A percentile compares a stretch with the other conserved stretches of the same genome.
These are phyloP conservation scores for Lanistes nyassanus DNA, from an alignment of 1,140 invertebrate genomes.

Conservation along the genomic window DNA sequence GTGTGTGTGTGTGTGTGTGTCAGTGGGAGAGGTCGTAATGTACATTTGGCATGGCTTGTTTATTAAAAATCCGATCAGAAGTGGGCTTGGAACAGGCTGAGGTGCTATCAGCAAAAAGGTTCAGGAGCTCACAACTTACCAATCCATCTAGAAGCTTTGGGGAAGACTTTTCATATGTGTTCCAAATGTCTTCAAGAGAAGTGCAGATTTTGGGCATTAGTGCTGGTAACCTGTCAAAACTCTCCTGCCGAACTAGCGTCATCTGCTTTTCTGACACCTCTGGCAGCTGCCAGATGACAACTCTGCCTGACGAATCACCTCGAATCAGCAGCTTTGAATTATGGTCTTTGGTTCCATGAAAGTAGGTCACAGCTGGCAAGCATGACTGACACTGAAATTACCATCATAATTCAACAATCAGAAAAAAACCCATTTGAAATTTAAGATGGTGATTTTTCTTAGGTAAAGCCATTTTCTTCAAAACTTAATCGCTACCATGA, in stretches of 20 bases:
- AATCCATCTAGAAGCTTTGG: slow-evolving; percentile 92
- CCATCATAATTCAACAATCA: too few relatives aligned
- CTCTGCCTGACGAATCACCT: slow-evolving; percentile 89
- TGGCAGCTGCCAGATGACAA: slow-evolving; percentile 89
- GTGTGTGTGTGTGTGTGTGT: too few relatives aligned
- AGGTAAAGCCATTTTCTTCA: too few relatives aligned
- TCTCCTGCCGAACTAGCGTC: slow-evolving; percentile 73
- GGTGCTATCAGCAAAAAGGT: not conserved
- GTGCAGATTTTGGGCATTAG: slow-evolving; percentile 78
- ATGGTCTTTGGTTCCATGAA: slow-evolving; percentile 72
- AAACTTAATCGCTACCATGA: too few relatives aligned
- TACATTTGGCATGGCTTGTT: too few relatives aligned
- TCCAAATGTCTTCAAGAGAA: slow-evolving; percentile 86
- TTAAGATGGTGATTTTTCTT: too few relatives aligned
- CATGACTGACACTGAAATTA: slow-evolving; percentile 82
- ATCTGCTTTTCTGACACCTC: slow-evolving; percentile 79
- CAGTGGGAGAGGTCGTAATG: too few relatives aligned
- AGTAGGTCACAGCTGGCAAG: slow-evolving; percentile 86
- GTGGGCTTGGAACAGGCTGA: not conserved
- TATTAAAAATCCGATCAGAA: too few relatives aligned
- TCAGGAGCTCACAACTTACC: slow-evolving; percentile 67
- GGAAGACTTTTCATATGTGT: slow-evolving; percentile 84
- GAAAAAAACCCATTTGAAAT: too few relatives aligned
- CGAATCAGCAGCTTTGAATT: slow-evolving; percentile 78
- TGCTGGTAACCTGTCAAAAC: slow-evolving; percentile 68